These are phyloP conservation scores for Aporrectodea caliginosa DNA, from an alignment of 1,140 invertebrate genomes.

Conservation along the genomic window DNA sequence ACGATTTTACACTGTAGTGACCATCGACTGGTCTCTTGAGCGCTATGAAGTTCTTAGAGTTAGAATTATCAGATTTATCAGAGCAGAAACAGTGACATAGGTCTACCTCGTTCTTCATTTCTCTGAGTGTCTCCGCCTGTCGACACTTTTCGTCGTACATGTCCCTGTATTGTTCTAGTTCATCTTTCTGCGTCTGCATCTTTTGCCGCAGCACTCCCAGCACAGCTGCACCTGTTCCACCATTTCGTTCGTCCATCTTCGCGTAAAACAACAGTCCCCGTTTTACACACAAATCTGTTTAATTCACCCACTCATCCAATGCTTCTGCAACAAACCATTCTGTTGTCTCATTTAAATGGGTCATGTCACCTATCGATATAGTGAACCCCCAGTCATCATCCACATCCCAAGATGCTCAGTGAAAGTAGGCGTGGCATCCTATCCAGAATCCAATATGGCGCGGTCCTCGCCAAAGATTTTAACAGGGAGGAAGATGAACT, in stretches of 20 bases:
- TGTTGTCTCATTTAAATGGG: neutral
- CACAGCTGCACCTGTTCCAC: neutral
- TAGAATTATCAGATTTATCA: neutral
- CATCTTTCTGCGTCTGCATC: neutral
- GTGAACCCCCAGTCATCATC: neutral
- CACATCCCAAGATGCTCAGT: too few relatives aligned
- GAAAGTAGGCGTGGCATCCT: too few relatives aligned
- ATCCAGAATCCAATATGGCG: too few relatives aligned
- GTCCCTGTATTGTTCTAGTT: neutral
- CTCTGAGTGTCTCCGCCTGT: neutral
- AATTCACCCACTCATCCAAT: neutral
- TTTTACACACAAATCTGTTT: too few relatives aligned
- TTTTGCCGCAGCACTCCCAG: neutral
- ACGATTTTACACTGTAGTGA: neutral
- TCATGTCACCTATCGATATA: neutral
- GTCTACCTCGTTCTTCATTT: neutral
- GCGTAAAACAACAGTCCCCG: too few relatives aligned
- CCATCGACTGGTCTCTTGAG: neutral
- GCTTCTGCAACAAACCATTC: neutral
- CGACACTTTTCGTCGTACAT: neutral
- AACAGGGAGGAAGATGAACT: too few relatives aligned
- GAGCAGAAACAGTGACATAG: neutral
- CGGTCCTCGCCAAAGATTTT: too few relatives aligned
- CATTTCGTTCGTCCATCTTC: too few relatives aligned
- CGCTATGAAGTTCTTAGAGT: neutral